Evolutionary conservation across 2,888 invertebrate species (phyloP).

Genomic region (Hermaeophaga mercurialis): DNA sequence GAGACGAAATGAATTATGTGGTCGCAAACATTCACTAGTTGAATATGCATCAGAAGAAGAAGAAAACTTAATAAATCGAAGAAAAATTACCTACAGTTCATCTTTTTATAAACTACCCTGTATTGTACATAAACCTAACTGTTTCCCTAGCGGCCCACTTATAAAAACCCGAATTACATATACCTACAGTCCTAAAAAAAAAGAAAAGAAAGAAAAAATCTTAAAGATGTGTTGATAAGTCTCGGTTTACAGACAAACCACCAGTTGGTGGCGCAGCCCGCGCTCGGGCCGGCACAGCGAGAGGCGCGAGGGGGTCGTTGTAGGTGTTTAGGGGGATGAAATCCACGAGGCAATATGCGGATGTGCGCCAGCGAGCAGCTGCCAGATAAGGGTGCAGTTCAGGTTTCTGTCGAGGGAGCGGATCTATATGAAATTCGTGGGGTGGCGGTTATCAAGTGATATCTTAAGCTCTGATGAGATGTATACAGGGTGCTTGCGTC

Average conservation of each 20-base stretch:
- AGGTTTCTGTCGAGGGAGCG: constrained; percentile 38
- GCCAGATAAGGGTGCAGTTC: constrained; percentile 39
- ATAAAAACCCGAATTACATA: constrained; percentile 28
- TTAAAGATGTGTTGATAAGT: constrained; percentile 44
- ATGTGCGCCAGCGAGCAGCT: constrained; percentile 44
- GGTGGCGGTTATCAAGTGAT: constrained; percentile 32
- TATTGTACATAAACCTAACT: neutral
- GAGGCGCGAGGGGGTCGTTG: constrained; percentile 27
- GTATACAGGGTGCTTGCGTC: constrained; percentile 12
- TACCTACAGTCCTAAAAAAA: too few relatives aligned
- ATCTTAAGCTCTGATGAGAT: constrained; percentile 25
- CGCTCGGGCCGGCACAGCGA: constrained; percentile 20
- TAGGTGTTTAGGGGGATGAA: constrained; percentile 42
- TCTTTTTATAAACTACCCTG: neutral
- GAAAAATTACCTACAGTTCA: too few relatives aligned
- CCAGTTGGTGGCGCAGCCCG: constrained; percentile 22
- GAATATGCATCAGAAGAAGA: too few relatives aligned
- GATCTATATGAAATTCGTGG: constrained; percentile 26
- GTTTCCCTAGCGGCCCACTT: neutral
- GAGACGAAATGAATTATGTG: too few relatives aligned
- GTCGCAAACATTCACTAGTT: too few relatives aligned
- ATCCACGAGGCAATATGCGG: constrained; percentile 39
- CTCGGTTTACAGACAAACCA: constrained; percentile 36
- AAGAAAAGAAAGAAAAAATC: constrained; percentile 34
- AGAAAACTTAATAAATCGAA: too few relatives aligned